Evolutionary conservation across 2,888 invertebrate species (phyloP), one percentile per base, ranked within the genome.

Genomic region (Rambutsinella grinnellia): DNA sequence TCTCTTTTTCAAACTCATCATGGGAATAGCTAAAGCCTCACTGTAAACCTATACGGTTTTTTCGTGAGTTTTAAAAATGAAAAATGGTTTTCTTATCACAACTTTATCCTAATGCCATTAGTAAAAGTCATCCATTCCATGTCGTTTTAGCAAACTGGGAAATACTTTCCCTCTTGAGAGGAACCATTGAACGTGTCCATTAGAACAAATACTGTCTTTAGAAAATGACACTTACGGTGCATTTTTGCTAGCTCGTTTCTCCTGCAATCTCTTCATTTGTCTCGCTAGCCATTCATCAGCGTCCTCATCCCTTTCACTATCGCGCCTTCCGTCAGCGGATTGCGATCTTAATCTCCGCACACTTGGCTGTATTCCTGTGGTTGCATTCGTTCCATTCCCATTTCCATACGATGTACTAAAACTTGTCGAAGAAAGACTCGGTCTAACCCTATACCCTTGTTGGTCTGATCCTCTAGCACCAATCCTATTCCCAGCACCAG

Each of bases 201-300:
- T 23, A 24, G 24, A 21, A 21, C 8, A 6, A 21, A n/a, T 8
- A 6, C 53, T 51, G n/a, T n/a, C n/a, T n/a, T n/a, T n/a, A n/a
- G n/a, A n/a, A n/a, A n/a, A n/a, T n/a, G n/a, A n/a, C 54, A 62
- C 81, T 79, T 78, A 79, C 80, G 75, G 69, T 21, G 75, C 65
- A 60, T 76, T 70, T 72, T 69, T 80, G 49, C 76, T 75, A 17
- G 82, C 80, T 77, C 71, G 62, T 58, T 84, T 84, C 67, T 81
- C 77, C 58, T 83, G 78, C 17, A 84, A 66, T 51, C 79, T 80
- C 24, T 77, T 74, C 82, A 81, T 82, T 62, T 84, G 84, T 58
- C 81, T 79, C 15, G 80, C 82, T 13, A 84, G 71, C 84, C 84
- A 84, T 56, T 81, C 83, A 66, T 84, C 84, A 21, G 82, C 79